These are phyloP conservation scores for Danio albolineatus DNA, from an alignment of 2,797 vertebrate species.

Conservation along the genomic window DNA sequence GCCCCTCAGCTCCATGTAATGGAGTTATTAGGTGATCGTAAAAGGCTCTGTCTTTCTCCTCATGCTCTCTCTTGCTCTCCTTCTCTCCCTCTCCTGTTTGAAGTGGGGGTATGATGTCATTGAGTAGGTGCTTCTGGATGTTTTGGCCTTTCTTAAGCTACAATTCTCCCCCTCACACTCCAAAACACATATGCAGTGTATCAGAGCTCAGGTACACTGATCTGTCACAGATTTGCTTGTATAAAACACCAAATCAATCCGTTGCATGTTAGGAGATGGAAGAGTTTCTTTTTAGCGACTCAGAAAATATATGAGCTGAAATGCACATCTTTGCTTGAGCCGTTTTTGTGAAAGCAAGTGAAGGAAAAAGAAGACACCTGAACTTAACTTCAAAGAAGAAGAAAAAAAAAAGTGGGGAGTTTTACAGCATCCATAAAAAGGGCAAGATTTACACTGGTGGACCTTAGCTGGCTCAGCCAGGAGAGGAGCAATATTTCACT, in stretches of 20 bases:
- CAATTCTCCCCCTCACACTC: conserved; percentile 48
- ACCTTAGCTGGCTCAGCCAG: conserved; percentile 74
- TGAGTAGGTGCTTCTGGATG: conserved; percentile 82
- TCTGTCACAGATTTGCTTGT: conserved; percentile 75
- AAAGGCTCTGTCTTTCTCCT: conserved; percentile 76
- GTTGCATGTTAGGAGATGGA: conserved; percentile 44
- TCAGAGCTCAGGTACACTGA: conserved; percentile 71
- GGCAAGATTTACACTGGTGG: conserved; percentile 79
- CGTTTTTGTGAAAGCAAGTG: conserved; percentile 29
- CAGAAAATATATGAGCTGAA: conserved; percentile 58
- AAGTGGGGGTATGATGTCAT: conserved; percentile 81
- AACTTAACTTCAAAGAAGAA: conserved; percentile 82
- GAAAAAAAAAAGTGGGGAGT: conserved; percentile 72
- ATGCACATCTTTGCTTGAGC: conserved; percentile 54
- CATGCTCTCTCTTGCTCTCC: conserved; percentile 65
- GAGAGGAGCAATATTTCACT: conserved; percentile 75
- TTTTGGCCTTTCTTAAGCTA: conserved; percentile 60
- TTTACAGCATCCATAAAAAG: conserved; percentile 83
- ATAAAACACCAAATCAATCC: conserved; percentile 78
- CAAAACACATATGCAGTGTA: conserved; percentile 66
- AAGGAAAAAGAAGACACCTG: conserved; percentile 73
- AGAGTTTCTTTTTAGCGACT: conserved; percentile 43
- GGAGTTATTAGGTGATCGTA: conserved; percentile 87
- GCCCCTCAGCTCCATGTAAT: conserved; percentile 81
- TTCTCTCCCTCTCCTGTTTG: conserved; percentile 71